Conservation (phyloP, 2,797 vertebrate genomes). For the Lutjanus argentimaculatus region DNA sequence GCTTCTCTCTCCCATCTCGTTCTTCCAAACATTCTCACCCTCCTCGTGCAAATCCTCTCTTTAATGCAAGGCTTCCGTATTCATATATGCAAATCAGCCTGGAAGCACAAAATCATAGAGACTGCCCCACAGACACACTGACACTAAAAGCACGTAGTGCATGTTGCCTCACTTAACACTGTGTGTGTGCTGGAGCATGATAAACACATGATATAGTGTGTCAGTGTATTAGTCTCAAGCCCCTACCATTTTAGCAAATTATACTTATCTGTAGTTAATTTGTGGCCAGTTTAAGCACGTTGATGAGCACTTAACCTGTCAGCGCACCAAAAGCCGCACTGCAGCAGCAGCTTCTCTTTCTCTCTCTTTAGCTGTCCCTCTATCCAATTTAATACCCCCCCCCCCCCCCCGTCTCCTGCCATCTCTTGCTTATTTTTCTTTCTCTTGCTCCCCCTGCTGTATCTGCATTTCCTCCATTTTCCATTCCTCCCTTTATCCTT, state of each 20-base stretch:
- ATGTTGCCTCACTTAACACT: constrained; percentile 38
- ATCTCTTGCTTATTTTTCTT: constrained; percentile 55
- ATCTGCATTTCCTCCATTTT: constrained; percentile 49
- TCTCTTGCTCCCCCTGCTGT: constrained; percentile 80
- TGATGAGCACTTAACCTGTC: constrained; percentile 69
- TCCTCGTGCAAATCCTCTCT: constrained; percentile 30
- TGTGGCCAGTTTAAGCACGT: constrained; percentile 45
- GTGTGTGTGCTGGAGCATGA: constrained; percentile 26
- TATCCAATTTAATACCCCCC: constrained; percentile 52
- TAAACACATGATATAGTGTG: constrained; percentile 25
- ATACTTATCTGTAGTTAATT: constrained; percentile 48
- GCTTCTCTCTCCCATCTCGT: constrained; percentile 4
- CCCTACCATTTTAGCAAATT: constrained; percentile 23
- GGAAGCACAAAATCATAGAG: constrained; percentile 42
- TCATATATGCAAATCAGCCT: constrained; percentile 58
- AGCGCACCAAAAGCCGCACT: constrained; percentile 78
- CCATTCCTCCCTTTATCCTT: not conserved
- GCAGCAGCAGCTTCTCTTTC: constrained; percentile 74
- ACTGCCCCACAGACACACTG: constrained; percentile 50
- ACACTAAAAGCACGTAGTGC: constrained; percentile 32
- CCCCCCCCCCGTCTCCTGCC: constrained; percentile 30
- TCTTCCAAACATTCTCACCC: constrained; percentile 19
- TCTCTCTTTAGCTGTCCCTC: constrained; percentile 48
- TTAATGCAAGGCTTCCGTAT: constrained; percentile 40
- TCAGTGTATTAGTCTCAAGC: constrained; percentile 15